Evolutionary conservation across 2,888 invertebrate species (phyloP), one percentile per base, ranked within the genome.

Genomic region (Cyclophora albipunctata): DNA sequence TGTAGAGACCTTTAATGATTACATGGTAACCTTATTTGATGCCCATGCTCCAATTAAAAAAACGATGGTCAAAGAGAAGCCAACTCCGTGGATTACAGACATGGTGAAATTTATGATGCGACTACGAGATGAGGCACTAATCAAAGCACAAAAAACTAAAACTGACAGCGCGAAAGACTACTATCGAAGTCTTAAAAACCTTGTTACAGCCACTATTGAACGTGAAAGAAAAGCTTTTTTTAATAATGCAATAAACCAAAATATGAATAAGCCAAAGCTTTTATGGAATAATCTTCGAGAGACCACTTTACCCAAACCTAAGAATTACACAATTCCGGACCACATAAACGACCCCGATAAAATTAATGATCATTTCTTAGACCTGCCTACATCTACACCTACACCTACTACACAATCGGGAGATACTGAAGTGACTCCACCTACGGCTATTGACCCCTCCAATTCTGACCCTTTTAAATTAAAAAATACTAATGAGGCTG

Each of bases 301-400:
- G 5, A 20, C 42, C 5, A 20, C 20, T 3, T 20, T 20, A 20
- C 42, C 42, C 20, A 42, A 20, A 3, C n/a, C 3, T 4, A 20
- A 7, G 5, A n/a, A 42, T 20, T 3, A 4, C 3, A 7, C 5
- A 5, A 4, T 42, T 1, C 20, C 42, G 5, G 5, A n/a, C 5
- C 42, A 20, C 3, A 20, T 42, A 3, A 5, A 20, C 20, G 46
- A 51, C n/a, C 48, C 51, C 2, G 35, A 48, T 40, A 4, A 37
- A 2, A 48, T 51, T 6, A 51, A 48, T 34, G 6, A 43, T n/a
- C 46, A 48, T 4, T 51, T 51, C n/a, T 5, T 51, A 2, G 7
- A 42, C 2, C 7, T 51, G 0, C 46, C 51, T 5, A 40, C 40
- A 7, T 34, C 34, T 5, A 7, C 6, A 3, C 3, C 20, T 34